phyloP scores from a whole-genome alignment of 64 coral and sea anemone species.

The Porites lutea region DNA sequence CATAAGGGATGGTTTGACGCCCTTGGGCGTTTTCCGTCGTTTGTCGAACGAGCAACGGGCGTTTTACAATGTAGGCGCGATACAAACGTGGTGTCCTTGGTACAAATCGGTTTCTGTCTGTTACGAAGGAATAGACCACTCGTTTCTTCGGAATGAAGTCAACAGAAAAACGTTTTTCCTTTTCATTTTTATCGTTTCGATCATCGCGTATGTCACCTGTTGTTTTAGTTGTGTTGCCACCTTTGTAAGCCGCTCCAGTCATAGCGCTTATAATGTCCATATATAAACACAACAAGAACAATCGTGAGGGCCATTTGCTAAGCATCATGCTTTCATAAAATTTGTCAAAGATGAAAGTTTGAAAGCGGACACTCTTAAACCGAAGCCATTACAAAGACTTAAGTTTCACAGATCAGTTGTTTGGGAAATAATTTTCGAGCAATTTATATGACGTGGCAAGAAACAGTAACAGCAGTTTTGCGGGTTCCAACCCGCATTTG shows the following conservation, averaged over 20 bases:
- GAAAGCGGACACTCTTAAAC: background rate
- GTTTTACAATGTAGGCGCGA: conserved; percentile 33
- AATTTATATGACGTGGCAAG: conserved; percentile 16
- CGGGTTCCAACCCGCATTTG: conserved; percentile 2
- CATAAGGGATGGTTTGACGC: conserved; percentile 42
- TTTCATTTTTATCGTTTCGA: background rate
- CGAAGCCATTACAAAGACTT: background rate
- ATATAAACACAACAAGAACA: conserved; percentile 23
- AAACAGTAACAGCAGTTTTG: background rate
- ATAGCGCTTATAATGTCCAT: background rate
- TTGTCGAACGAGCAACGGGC: conserved; percentile 17
- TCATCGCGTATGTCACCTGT: conserved; percentile 54
- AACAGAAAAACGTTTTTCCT: conserved; percentile 49
- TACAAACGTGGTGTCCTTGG: conserved; percentile 39
- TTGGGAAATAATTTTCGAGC: background rate
- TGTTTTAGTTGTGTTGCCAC: conserved; percentile 52
- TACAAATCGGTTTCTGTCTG: conserved; percentile 65
- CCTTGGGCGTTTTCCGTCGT: background rate
- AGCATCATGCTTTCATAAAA: conserved; percentile 12
- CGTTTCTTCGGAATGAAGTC: conserved; percentile 20
- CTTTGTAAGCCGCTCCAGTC: conserved; percentile 53
- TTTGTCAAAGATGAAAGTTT: background rate
- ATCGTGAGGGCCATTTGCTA: background rate
- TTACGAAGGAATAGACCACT: conserved; percentile 75
- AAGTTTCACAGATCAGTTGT: background rate